Evolutionary conservation across 2,888 invertebrate species (phyloP), one percentile per base, ranked within the genome.

Genomic region (Melanchra persicariae): DNA sequence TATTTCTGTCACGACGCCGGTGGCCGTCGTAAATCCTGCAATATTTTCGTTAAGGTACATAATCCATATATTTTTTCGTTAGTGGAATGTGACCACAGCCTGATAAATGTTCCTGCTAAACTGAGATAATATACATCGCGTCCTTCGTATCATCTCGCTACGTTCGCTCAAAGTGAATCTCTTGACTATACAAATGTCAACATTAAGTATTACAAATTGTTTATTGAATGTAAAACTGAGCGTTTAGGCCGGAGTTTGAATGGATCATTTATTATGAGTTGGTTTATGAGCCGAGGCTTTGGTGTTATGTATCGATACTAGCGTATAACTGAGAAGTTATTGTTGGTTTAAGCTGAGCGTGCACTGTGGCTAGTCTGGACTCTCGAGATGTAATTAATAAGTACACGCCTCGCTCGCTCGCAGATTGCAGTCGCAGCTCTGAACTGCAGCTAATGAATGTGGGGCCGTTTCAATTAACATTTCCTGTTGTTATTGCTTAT

Each of bases 1-100:
- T 93, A 93, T 93, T 93, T 93, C 88, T 92, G 92, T 93, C 92
- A 91, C 93, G 92, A 90, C 88, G 91, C 90, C 90, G 91, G 91
- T 91, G 93, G 87, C 84, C 86, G 82, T 82, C 79, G 88, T 90
- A 90, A 91, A 92, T 89, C 91, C 88, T 83, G 87, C 89, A 88
- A 91, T 90, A 90, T 90, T 90, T 90, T 91, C 88, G 89, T 91
- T 90, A 88, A 88, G 88, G 88, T 90, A 90, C 85, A 89, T 89
- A 87, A 87, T 87, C 84, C 88, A 81, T 91, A 91, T 91, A 87
- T 89, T 89, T 93, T 91, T 90, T 90, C 89, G 89, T 92, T 91
- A 90, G 88, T 79, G 81, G 85, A 88, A 88, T 88, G 87, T 89
- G 87, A 87, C 88, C 87, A 82, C 82, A 79, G 79, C 77, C 79